These are phyloP conservation scores for Aratinga solstitialis DNA, from an alignment of 2,797 vertebrate genomes.

Conservation along the genomic window DNA sequence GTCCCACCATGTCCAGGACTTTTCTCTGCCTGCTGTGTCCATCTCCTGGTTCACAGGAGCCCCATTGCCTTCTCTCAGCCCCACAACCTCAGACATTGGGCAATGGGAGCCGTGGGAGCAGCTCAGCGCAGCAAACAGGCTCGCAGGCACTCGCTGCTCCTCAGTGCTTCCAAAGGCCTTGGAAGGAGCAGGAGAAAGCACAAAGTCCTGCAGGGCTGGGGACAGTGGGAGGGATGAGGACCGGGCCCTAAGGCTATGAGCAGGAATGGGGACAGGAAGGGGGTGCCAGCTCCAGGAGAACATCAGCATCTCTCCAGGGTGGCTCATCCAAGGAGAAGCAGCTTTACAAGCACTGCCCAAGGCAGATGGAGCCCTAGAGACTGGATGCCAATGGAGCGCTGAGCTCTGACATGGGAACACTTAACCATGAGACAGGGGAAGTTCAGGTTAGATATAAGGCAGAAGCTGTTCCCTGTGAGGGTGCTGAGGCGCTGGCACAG, in stretches of 20 bases:
- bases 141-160: neutral
- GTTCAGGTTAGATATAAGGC: too few relatives aligned
- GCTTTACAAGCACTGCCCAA: neutral
- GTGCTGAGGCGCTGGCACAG: too few relatives aligned
- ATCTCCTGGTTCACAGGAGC: neutral
- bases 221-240: neutral
- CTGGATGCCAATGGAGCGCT: accelerated
- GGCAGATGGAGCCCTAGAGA: accelerated
- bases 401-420: neutral
- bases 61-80: too few relatives aligned
- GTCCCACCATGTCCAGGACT: neutral
- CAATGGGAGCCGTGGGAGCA: neutral
- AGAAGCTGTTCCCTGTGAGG: too few relatives aligned
- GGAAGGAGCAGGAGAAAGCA: neutral
- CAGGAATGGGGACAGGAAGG: neutral
- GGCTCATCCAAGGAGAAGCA: neutral
- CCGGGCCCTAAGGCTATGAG: accelerated
- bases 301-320: neutral
- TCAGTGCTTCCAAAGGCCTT: neutral
- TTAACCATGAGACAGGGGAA: too few relatives aligned
- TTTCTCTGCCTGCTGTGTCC: neutral
- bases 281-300: neutral
- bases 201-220: neutral
- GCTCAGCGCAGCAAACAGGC: neutral
- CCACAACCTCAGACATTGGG: neutral